Conservation (phyloP, 2,888 invertebrate genomes). For the Polyommatus icarus region DNA sequence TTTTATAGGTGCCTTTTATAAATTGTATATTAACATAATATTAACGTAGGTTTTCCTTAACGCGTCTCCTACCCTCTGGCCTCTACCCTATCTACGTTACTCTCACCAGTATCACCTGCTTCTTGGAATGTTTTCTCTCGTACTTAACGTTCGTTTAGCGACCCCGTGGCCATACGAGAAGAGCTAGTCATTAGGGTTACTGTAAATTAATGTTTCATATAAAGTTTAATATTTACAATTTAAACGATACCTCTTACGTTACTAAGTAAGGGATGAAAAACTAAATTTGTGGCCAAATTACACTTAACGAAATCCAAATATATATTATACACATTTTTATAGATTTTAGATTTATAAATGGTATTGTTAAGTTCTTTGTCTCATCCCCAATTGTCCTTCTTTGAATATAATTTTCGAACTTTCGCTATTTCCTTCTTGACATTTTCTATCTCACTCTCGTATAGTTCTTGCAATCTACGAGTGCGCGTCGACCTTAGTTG, state of each 20-base stretch:
- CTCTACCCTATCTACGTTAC: conserved; percentile 42
- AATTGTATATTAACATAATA: conserved; percentile 63
- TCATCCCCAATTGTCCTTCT: conserved; percentile 26
- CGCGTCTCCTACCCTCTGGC: conserved; percentile 66
- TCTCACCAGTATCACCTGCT: conserved; percentile 2
- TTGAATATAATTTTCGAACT: conserved; percentile 10
- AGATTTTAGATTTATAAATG: conserved; percentile 60
- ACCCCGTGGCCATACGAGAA: conserved; percentile 74
- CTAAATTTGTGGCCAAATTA: conserved; percentile 81
- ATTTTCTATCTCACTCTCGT: neutral
- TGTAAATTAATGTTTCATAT: conserved; percentile 71
- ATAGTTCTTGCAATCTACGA: too few relatives aligned
- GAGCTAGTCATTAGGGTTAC: conserved; percentile 79
- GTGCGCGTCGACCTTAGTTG: too few relatives aligned
- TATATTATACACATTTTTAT: conserved; percentile 77
- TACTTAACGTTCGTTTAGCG: conserved; percentile 18
- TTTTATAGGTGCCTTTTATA: conserved; percentile 79
- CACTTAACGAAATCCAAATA: conserved; percentile 77
- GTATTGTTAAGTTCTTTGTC: conserved; percentile 49
- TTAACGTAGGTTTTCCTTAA: conserved; percentile 70
- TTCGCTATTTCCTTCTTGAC: conserved; percentile 20
- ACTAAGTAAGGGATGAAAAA: conserved; percentile 69
- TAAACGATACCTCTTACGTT: conserved; percentile 60
- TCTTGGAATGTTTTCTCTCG: conserved; percentile 18
- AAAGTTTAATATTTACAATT: conserved; percentile 71